These are phyloP conservation scores for Heliconius ismenius DNA, from an alignment of 2,888 invertebrate genomes.

Conservation along the genomic window DNA sequence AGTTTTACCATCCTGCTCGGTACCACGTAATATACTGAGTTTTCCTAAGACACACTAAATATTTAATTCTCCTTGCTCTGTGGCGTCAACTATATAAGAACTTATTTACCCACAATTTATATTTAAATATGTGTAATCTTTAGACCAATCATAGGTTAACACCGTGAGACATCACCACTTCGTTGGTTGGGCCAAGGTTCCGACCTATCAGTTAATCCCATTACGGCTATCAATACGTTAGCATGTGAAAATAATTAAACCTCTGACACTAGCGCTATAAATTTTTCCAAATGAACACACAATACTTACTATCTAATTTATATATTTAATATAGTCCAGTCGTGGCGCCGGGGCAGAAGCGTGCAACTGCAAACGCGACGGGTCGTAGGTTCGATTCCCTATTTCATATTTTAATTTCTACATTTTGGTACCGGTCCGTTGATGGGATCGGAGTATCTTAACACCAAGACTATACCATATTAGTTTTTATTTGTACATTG, in stretches of 20 bases:
- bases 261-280: slow-evolving; percentile 21
- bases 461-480: too few species aligned
- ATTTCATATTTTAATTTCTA: neutral
- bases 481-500: too few species aligned
- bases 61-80: too few species aligned
- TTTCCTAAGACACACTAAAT: neutral
- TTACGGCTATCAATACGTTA: slow-evolving; percentile 27
- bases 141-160: neutral
- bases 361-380: neutral
- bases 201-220: slow-evolving; percentile 28
- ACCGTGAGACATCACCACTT: slow-evolving; percentile 10
- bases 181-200: slow-evolving; percentile 3
- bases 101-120: neutral
- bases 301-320: neutral
- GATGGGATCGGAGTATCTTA: too few species aligned
- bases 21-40: neutral
- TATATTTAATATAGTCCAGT: neutral
- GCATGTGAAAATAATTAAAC: slow-evolving; percentile 34
- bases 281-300: slow-evolving; percentile 26
- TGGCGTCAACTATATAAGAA: neutral
- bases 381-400: neutral
- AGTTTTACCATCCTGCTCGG: neutral
- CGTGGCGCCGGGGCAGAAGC: neutral
- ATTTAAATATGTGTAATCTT: neutral
- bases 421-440: too few species aligned